Percentiles rank a stretch among this genome's conserved stretches.
Conservation (phyloP, 2,888 invertebrate species). For the Pyrrhia umbra region DNA sequence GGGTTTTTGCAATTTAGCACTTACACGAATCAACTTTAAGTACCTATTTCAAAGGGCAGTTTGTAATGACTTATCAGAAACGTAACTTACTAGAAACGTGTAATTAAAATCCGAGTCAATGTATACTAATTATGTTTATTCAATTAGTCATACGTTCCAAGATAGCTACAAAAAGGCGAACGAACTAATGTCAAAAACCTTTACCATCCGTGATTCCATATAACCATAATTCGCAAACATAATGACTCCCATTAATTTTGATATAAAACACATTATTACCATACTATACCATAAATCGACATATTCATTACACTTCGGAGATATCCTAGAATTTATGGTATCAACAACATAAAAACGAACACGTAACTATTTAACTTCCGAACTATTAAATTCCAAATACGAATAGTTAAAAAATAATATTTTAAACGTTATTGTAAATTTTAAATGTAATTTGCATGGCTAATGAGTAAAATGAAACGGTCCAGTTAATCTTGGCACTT, state of each 20-base stretch:
- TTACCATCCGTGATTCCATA: background rate
- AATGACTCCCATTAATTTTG: slow-evolving; percentile 6
- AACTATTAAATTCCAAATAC: slow-evolving; percentile 29
- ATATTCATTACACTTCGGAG: slow-evolving; percentile 25
- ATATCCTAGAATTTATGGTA: slow-evolving; percentile 23
- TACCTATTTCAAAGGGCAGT: no score
- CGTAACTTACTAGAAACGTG: no score
- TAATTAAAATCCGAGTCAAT: background rate
- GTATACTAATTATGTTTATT: no score
- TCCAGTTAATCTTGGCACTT: background rate
- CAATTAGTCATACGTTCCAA: background rate
- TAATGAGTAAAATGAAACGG: slow-evolving; percentile 10
- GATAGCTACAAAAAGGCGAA: background rate
- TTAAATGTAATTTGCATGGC: slow-evolving; percentile 43
- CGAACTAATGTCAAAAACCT: slow-evolving; percentile 3
- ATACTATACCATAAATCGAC: slow-evolving; percentile 28
- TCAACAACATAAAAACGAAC: slow-evolving; percentile 11
- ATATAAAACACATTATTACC: slow-evolving; percentile 13
- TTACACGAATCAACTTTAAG: no score
- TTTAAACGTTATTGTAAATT: slow-evolving; percentile 31
- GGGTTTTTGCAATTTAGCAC: no score
- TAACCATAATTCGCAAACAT: slow-evolving; percentile 13
- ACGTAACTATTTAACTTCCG: slow-evolving; percentile 33
- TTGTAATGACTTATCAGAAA: no score
- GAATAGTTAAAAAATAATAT: slow-evolving; percentile 17